Evolutionary conservation across 2,113 vertebrate species (phyloP), one percentile per base, ranked within the genome.

Genomic region (Rhinolophus ferrumequinum): DNA sequence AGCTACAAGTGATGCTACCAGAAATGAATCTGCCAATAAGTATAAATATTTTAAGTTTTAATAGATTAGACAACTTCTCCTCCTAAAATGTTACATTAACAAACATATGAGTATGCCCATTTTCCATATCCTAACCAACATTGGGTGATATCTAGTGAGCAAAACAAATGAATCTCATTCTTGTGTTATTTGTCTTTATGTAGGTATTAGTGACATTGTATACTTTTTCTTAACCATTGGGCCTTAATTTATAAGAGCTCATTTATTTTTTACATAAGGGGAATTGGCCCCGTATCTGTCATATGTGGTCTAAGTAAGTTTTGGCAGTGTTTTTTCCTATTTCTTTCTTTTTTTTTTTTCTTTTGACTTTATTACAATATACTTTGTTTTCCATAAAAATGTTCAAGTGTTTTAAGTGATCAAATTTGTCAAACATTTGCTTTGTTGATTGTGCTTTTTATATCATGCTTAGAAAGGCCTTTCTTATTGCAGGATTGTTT

Each of bases 1-100:
- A 75, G 52, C 52, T 73, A 50, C 70, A 77, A 66, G 41, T 16
- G 56, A 73, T 62, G 30, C 50, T 30, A 28, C 52, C 56, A 79
- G 56, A 38, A 73, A 82, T 82, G 41, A 76, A 50, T 88, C 56
- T 93, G 76, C 41, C 75, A 83, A 62, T 50, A 62, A 60, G 16
- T 84, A 41, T 69, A 90, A 60, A 60, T 93, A 94, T 75, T 88
- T 95, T 83, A 94, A 54, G n/a, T 75, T 88, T 84, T 58, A 33
- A 58, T 66, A 50, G 52, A 81, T 56, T 69, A 47, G 64, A 88
- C 26, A 84, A 96, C 60, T 88, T 62, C n/a, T 87, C 56, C 35
- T 75, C 35, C 22, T 76, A 69, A 80, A 70, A 91, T 52, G 4
- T 58, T 82, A 35, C n/a, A 70, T 54, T 66, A 52, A 88, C 60